phyloP scores from a whole-genome alignment of 2,113 vertebrate genomes.

The Deroptyus accipitrinus region DNA sequence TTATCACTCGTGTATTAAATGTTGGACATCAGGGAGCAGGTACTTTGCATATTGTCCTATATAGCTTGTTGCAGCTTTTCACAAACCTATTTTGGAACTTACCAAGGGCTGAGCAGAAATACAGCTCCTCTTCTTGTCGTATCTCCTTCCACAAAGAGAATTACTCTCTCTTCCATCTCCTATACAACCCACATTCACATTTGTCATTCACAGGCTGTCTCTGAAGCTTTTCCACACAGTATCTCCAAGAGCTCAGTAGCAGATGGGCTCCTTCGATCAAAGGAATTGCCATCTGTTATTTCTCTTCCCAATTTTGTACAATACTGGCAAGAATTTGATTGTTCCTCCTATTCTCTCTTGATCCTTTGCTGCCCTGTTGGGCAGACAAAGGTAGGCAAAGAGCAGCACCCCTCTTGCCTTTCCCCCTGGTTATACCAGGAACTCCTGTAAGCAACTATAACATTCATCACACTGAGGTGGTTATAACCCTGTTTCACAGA shows the following conservation, averaged over 20 bases:
- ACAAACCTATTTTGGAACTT: background rate
- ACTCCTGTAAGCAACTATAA: background rate
- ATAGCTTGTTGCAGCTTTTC: background rate
- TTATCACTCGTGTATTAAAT: background rate
- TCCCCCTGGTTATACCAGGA: background rate
- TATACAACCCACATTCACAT: background rate
- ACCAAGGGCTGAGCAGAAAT: background rate
- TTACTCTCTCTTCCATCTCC: background rate
- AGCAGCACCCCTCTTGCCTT: background rate
- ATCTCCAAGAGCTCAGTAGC: background rate
- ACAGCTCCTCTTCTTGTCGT: background rate
- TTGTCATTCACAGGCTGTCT: background rate
- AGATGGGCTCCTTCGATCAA: conserved; percentile 50
- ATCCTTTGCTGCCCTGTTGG: background rate
- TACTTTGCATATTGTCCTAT: background rate
- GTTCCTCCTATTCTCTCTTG: background rate
- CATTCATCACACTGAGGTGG: background rate
- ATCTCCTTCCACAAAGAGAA: background rate
- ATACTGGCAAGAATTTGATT: background rate
- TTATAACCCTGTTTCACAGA: background rate
- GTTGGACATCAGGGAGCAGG: background rate
- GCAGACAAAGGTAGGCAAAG: background rate
- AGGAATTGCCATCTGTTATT: conserved; percentile 46
- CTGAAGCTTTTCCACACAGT: background rate
- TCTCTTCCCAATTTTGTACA: background rate